Percentiles rank a stretch among this genome's conserved stretches.
Conservation (phyloP, 2,888 invertebrate species). For the Macrophya alboannulata region DNA sequence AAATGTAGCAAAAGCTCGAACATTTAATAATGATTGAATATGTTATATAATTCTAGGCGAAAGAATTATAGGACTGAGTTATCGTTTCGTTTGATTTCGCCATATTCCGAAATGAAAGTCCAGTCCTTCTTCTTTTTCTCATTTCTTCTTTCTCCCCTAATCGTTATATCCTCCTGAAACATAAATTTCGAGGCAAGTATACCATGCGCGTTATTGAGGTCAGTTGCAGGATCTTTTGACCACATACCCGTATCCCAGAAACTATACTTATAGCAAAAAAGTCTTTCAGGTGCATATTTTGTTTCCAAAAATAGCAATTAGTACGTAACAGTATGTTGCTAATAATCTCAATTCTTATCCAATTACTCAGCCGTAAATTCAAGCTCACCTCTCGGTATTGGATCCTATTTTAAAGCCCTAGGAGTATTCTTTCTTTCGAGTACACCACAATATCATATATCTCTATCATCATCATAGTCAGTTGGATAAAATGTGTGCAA, state of each 20-base stretch:
- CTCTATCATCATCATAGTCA: background rate
- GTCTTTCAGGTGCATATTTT: background rate
- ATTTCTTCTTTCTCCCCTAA: background rate
- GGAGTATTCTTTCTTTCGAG: too few species aligned
- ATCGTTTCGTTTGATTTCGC: background rate
- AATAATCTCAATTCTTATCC: too few species aligned
- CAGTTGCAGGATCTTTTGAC: background rate
- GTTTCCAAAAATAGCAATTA: background rate
- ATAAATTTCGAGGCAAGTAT: background rate
- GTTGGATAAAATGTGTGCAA: background rate
- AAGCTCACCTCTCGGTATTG: too few species aligned
- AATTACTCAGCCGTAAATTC: too few species aligned
- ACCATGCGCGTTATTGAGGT: too few species aligned
- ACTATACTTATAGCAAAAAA: background rate
- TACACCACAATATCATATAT: too few species aligned
- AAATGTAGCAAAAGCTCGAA: background rate
- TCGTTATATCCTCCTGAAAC: background rate
- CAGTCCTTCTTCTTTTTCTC: background rate
- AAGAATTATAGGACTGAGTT: background rate
- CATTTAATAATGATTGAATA: too few species aligned
- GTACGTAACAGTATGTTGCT: too few species aligned
- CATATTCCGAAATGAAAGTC: background rate
- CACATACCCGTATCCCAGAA: background rate
- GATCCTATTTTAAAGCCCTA: too few species aligned
- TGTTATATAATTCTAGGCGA: too few species aligned